These are phyloP conservation scores for Perca flavescens DNA, from an alignment of 2,113 vertebrate species.

Conservation along the genomic window DNA sequence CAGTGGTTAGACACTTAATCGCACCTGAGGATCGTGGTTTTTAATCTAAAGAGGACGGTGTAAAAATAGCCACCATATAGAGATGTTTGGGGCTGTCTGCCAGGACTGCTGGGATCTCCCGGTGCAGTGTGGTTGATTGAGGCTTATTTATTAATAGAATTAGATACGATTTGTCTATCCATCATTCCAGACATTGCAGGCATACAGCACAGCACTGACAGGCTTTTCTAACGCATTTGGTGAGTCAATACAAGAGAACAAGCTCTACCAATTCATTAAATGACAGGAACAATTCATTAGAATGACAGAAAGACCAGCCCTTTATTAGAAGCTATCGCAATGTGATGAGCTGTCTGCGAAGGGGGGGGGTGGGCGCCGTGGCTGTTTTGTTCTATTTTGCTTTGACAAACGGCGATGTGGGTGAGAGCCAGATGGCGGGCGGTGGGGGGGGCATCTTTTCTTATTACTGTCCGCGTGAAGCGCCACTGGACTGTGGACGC, in stretches of 20 bases:
- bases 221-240: conserved; percentile 19
- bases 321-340: conserved; percentile 37
- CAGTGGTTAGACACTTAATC: conserved; percentile 46
- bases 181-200: conserved; percentile 6
- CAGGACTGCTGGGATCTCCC: neutral
- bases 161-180: neutral
- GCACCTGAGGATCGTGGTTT: neutral
- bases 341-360: conserved; percentile 39
- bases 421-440: conserved; percentile 66
- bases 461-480: conserved; percentile 42
- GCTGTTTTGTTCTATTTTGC: conserved; percentile 45
- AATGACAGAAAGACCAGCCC: conserved; percentile 25
- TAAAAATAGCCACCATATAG: conserved; percentile 18
- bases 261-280: conserved; percentile 49
- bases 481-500: conserved; percentile 23
- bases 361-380: conserved; percentile 3
- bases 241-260: conserved; percentile 34
- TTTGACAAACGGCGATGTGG: conserved; percentile 47
- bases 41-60: neutral
- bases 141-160: neutral
- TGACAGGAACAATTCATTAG: conserved; percentile 47
- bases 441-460: conserved; percentile 47
- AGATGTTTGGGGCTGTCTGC: neutral
- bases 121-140: neutral
- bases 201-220: neutral